phyloP scores from a whole-genome alignment of 2,113 vertebrate genomes.

The Pheucticus melanocephalus region DNA sequence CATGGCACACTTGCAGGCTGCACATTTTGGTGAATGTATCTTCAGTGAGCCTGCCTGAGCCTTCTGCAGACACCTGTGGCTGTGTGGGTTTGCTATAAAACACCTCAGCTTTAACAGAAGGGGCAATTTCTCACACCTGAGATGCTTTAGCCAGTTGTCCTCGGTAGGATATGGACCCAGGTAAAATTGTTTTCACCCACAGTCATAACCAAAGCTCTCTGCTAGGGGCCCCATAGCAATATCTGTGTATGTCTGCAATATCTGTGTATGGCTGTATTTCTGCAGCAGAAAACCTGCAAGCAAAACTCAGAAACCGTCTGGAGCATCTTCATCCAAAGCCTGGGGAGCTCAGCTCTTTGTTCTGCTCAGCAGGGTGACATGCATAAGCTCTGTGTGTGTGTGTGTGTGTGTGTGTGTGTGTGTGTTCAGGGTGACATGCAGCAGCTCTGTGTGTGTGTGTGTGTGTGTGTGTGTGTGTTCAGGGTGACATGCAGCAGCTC shows the following conservation, averaged over 20 bases:
- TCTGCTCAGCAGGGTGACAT: not conserved
- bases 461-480: not conserved
- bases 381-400: no score
- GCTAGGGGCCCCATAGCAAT: not conserved
- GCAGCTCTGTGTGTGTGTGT: no score
- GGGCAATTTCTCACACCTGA: not conserved
- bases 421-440: no score
- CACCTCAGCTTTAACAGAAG: not conserved
- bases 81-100: not conserved
- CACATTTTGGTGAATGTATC: no score
- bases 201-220: not conserved
- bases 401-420: no score
- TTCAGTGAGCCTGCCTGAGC: not conserved
- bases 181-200: not conserved
- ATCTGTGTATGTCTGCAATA: not conserved
- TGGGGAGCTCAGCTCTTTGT: not conserved
- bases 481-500: fast-evolving
- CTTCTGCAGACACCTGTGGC: not conserved
- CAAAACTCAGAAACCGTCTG: not conserved
- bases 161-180: fast-evolving
- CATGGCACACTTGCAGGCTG: no score
- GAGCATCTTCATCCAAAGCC: not conserved
- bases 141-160: not conserved
- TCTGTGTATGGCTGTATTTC: fast-evolving
- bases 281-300: not conserved